phyloP scores from a whole-genome alignment of 2,888 invertebrate genomes.

The Drosophila meridionalis region DNA sequence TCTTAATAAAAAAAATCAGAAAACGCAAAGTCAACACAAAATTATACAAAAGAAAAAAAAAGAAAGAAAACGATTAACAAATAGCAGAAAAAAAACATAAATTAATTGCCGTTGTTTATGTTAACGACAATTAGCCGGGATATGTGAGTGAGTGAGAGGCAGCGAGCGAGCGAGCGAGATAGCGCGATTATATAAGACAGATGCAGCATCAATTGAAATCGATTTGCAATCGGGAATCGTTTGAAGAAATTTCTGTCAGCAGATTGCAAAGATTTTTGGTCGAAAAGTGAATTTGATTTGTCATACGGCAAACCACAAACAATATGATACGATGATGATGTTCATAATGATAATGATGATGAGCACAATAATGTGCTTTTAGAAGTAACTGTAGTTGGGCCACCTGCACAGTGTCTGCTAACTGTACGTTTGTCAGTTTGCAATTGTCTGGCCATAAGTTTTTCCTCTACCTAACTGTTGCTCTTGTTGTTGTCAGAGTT shows the following conservation, averaged over 20 bases:
- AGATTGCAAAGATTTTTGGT: conserved; percentile 26
- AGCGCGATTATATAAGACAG: conserved; percentile 31
- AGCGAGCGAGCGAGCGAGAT: conserved; percentile 1
- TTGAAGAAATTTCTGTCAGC: conserved; percentile 43
- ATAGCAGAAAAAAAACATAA: conserved; percentile 8
- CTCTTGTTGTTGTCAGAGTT: conserved; percentile 5
- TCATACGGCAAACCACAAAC: conserved; percentile 28
- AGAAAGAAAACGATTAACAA: conserved; percentile 6
- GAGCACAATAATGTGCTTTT: conserved; percentile 3
- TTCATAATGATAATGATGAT: conserved; percentile 4
- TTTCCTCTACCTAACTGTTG: conserved; percentile 1
- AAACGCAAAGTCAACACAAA: conserved; percentile 58
- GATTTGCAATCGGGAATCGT: conserved; percentile 42
- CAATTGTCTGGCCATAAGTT: conserved; percentile 44
- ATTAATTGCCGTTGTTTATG: conserved; percentile 21
- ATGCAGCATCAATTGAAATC: conserved; percentile 33
- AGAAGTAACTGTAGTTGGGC: conserved; percentile 14
- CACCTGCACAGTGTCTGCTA: conserved; percentile 28
- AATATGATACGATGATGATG: conserved; percentile 3
- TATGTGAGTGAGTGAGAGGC: conserved; percentile 24
- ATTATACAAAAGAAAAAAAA: conserved; percentile 12
- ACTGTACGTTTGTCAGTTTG: conserved; percentile 45
- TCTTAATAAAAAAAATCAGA: conserved; percentile 69
- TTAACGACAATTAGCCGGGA: conserved; percentile 34
- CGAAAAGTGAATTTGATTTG: conserved; percentile 39